These are phyloP conservation scores for Dromaius novaehollandiae DNA, from an alignment of 2,113 vertebrate genomes.

Conservation along the genomic window DNA sequence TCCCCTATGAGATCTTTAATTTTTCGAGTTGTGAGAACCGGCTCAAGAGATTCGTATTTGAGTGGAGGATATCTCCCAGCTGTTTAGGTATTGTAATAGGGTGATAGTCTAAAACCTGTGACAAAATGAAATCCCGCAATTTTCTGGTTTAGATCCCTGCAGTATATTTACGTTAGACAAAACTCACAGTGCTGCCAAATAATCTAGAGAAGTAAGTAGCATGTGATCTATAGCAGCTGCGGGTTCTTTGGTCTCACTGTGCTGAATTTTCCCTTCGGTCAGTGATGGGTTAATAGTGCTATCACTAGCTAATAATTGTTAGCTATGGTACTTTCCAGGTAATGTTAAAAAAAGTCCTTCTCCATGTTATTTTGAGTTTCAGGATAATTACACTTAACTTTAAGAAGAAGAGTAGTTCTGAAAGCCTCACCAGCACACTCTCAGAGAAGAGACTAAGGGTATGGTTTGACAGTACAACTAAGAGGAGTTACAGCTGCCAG, in stretches of 20 bases:
- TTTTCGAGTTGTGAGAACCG: constrained; percentile 9
- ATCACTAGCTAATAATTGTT: background rate
- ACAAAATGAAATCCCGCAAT: constrained; percentile 22
- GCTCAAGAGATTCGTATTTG: constrained; percentile 8
- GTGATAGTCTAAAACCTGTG: constrained; percentile 5
- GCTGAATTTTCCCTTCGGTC: background rate
- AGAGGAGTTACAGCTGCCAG: background rate
- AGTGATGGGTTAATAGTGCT: constrained; percentile 3
- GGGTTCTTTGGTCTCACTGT: background rate
- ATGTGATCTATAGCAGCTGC: constrained; percentile 56
- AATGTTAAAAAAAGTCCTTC: background rate
- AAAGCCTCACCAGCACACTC: background rate
- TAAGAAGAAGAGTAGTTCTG: background rate
- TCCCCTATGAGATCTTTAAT: background rate
- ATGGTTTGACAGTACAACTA: background rate
- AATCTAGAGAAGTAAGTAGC: constrained; percentile 29
- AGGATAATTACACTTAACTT: background rate
- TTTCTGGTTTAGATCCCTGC: constrained; percentile 49
- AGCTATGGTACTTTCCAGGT: background rate
- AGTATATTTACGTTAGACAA: constrained; percentile 55
- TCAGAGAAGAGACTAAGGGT: background rate
- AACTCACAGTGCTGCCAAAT: constrained; percentile 39
- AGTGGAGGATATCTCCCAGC: constrained; percentile 26
- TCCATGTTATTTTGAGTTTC: background rate
- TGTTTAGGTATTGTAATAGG: constrained; percentile 5